Conservation (phyloP, 53 echinoderm and acorn worm species). For the Holothuria leucospilota region DNA sequence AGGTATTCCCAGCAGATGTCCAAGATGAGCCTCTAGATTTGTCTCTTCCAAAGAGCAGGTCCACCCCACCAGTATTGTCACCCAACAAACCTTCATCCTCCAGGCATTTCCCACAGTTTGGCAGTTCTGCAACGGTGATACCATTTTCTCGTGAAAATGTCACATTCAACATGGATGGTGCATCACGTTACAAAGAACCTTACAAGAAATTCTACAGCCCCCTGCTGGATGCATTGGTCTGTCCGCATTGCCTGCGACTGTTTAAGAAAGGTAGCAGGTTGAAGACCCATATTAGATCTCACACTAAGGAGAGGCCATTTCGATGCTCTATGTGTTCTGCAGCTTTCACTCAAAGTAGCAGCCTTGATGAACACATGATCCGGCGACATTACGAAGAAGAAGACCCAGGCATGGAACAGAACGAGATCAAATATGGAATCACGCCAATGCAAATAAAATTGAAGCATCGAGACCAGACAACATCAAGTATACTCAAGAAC, state of each 20-base stretch:
- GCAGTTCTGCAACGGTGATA: constrained; percentile 4
- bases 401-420: constrained; percentile 48
- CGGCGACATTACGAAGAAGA: constrained; percentile 74
- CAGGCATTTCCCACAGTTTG: not conserved
- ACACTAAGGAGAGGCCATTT: constrained; percentile 85
- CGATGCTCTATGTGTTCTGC: constrained; percentile 91
- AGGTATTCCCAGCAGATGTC: constrained; percentile 31
- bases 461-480: constrained; percentile 45
- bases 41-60: constrained; percentile 72
- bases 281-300: constrained; percentile 88
- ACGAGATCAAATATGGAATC: constrained; percentile 85
- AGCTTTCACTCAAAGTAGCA: constrained; percentile 88
- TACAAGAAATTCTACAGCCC: constrained; percentile 92
- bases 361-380: constrained; percentile 88
- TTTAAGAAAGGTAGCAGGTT: constrained; percentile 79
- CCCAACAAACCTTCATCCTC: constrained; percentile 30
- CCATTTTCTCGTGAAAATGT: constrained; percentile 43
- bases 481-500: constrained; percentile 36
- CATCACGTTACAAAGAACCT: constrained; percentile 77
- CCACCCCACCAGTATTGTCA: constrained; percentile 7
- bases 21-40: constrained; percentile 89
- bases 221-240: constrained; percentile 78
- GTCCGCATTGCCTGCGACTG: constrained; percentile 81
- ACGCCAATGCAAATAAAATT: constrained; percentile 95
- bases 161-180: constrained; percentile 36